phyloP scores from a whole-genome alignment of 2,113 vertebrate genomes.

The Rhea pennata region DNA sequence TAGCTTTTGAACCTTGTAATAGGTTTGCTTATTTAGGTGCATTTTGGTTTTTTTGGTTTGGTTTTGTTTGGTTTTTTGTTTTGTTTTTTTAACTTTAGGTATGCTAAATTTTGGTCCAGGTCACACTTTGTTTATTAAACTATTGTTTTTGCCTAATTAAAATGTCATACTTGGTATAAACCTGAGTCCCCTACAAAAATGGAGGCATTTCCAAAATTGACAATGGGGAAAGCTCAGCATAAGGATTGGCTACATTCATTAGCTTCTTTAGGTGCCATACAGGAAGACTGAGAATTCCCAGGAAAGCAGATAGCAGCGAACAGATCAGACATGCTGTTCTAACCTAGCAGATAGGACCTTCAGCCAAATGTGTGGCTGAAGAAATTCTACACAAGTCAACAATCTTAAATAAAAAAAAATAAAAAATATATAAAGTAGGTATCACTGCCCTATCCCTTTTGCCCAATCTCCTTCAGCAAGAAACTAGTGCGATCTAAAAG shows the following conservation, averaged over 20 bases:
- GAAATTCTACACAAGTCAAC: neutral
- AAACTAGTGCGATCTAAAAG: neutral
- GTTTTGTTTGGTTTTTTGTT: too few relatives aligned
- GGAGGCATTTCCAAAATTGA: rapidly evolving
- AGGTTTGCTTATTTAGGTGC: neutral
- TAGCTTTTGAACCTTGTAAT: neutral
- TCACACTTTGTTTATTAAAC: neutral
- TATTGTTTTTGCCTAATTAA: neutral
- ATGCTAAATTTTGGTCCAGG: neutral
- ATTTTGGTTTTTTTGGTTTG: too few relatives aligned
- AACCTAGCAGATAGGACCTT: neutral
- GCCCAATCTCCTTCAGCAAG: neutral
- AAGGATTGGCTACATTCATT: neutral
- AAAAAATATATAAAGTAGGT: neutral
- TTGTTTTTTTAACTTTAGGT: neutral
- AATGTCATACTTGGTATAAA: neutral
- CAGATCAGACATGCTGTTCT: neutral
- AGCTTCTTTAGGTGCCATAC: neutral
- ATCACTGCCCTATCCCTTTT: neutral
- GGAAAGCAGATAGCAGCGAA: rapidly evolving
- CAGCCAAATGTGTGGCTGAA: rapidly evolving
- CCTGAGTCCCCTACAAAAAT: neutral
- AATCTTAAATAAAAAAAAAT: neutral
- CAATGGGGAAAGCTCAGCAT: neutral
- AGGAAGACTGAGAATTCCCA: neutral